A percentile compares a stretch with the other conserved stretches of the same genome.
phyloP scores from a whole-genome alignment of 2,888 invertebrate species.

The Pollenia angustigena region DNA sequence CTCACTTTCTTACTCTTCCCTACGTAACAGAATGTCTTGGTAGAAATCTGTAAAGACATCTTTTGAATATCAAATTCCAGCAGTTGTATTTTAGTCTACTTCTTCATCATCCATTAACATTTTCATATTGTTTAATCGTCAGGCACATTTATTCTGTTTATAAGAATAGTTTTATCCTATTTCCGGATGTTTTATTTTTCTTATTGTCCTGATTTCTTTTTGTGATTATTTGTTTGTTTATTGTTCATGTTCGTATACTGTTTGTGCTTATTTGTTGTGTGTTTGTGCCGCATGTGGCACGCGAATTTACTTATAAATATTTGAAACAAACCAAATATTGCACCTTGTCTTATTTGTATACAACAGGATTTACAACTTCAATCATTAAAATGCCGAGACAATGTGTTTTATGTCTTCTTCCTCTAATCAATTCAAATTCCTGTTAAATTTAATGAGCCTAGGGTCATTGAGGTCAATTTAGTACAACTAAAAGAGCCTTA shows the following conservation, averaged over 20 bases:
- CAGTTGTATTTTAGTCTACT: conserved; percentile 70
- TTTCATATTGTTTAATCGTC: conserved; percentile 46
- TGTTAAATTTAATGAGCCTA: conserved; percentile 9
- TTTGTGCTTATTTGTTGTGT: conserved; percentile 24
- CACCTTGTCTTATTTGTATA: conserved; percentile 68
- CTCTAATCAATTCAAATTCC: conserved; percentile 5
- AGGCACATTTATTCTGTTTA: conserved; percentile 40
- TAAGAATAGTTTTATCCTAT: conserved; percentile 71
- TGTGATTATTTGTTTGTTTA: conserved; percentile 53
- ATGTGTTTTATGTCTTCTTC: conserved; percentile 46
- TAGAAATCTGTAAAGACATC: conserved; percentile 70
- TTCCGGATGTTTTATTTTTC: conserved; percentile 69
- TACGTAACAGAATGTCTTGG: conserved; percentile 23
- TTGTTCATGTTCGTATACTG: conserved; percentile 47
- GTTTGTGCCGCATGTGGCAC: conserved; percentile 70
- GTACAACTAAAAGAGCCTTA: conserved; percentile 16
- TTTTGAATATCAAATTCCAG: conserved; percentile 73
- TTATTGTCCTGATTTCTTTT: conserved; percentile 58
- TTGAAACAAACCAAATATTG: conserved; percentile 53
- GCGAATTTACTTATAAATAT: conserved; percentile 58
- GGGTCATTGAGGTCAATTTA: conserved; percentile 25
- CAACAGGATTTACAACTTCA: conserved; percentile 40
- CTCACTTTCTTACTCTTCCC: conserved; percentile 17
- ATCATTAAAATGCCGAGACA: neutral
- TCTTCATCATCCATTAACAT: conserved; percentile 31